phyloP scores from a whole-genome alignment of 2,888 invertebrate species.

The Drosophila longiperda region DNA sequence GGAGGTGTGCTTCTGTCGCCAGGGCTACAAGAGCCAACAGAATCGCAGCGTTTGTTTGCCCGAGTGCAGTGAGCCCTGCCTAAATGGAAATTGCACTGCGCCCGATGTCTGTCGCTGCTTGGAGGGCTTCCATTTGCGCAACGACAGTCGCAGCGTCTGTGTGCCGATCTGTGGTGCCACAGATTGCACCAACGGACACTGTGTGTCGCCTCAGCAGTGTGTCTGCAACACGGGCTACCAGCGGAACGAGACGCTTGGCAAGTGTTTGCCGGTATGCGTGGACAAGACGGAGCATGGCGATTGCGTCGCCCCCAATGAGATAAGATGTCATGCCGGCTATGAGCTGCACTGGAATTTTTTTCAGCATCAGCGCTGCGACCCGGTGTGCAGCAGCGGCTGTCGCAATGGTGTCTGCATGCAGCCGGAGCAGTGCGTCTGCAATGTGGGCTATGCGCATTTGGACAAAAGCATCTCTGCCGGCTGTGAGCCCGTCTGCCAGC shows the following conservation, averaged over 20 bases:
- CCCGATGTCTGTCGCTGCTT: conserved; percentile 80
- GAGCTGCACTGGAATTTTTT: conserved; percentile 58
- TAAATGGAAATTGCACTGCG: conserved; percentile 77
- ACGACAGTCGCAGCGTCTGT: conserved; percentile 78
- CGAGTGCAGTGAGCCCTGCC: conserved; percentile 73
- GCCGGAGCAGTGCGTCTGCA: conserved; percentile 85
- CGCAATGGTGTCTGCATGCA: conserved; percentile 80
- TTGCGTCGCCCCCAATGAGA: conserved; percentile 85
- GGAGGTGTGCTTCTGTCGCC: conserved; percentile 74
- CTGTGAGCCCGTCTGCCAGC: conserved; percentile 86
- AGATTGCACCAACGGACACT: conserved; percentile 85
- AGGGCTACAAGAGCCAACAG: conserved; percentile 72
- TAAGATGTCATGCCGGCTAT: conserved; percentile 85
- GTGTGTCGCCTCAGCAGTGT: conserved; percentile 87
- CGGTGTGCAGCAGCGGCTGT: conserved; percentile 80
- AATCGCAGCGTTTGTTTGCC: conserved; percentile 75
- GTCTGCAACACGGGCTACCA: conserved; percentile 86
- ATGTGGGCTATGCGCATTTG: conserved; percentile 71
- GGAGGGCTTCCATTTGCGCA: conserved; percentile 63
- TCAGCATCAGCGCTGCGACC: conserved; percentile 72
- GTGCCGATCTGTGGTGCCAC: conserved; percentile 78
- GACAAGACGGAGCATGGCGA: conserved; percentile 76
- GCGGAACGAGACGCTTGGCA: conserved; percentile 57
- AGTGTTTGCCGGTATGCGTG: conserved; percentile 79
- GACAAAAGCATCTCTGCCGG: conserved; percentile 58